Evolutionary conservation across 2,797 vertebrate genomes (phyloP).

Genomic region (Takifugu ocellatus): DNA sequence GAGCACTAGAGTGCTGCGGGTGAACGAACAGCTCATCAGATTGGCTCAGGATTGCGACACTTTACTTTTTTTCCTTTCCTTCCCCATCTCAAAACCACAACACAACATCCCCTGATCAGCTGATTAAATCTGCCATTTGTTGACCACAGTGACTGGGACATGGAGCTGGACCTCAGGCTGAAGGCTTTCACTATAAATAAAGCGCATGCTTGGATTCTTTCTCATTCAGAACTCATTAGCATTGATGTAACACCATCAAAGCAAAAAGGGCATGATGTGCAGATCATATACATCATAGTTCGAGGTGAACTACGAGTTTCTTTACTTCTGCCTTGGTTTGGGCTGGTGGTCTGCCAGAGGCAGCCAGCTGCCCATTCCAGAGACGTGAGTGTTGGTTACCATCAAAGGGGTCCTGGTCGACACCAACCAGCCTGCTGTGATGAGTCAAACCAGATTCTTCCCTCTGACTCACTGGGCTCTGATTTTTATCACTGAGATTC

Average conservation of each 20-base stretch:
- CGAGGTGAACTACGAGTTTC: constrained; percentile 16
- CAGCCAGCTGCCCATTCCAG: constrained; percentile 66
- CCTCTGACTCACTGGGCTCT: constrained; percentile 40
- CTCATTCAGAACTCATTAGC: too few relatives aligned
- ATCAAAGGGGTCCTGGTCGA: constrained; percentile 30
- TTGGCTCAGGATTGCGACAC: constrained; percentile 28
- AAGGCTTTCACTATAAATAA: too few relatives aligned
- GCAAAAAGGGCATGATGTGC: too few relatives aligned
- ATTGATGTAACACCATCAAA: too few relatives aligned
- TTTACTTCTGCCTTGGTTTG: constrained; percentile 27
- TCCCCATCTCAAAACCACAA: constrained; percentile 38
- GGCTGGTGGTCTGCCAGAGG: constrained; percentile 22
- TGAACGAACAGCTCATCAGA: constrained; percentile 47
- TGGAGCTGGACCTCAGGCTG: too few relatives aligned
- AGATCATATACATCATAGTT: constrained; percentile 1
- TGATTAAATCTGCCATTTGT: constrained; percentile 10
- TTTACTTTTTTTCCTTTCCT: constrained; percentile 34
- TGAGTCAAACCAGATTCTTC: constrained; percentile 63
- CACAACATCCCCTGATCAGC: constrained; percentile 16
- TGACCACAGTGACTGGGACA: too few relatives aligned
- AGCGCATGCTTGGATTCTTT: too few relatives aligned
- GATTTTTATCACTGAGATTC: background rate
- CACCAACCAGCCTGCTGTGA: constrained; percentile 33
- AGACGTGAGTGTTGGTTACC: constrained; percentile 58
- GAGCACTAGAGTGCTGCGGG: constrained; percentile 34